Evolutionary conservation across 2,113 vertebrate species (phyloP), one percentile per base, ranked within the genome.

Genomic region (Chloropsis cyanopogon): DNA sequence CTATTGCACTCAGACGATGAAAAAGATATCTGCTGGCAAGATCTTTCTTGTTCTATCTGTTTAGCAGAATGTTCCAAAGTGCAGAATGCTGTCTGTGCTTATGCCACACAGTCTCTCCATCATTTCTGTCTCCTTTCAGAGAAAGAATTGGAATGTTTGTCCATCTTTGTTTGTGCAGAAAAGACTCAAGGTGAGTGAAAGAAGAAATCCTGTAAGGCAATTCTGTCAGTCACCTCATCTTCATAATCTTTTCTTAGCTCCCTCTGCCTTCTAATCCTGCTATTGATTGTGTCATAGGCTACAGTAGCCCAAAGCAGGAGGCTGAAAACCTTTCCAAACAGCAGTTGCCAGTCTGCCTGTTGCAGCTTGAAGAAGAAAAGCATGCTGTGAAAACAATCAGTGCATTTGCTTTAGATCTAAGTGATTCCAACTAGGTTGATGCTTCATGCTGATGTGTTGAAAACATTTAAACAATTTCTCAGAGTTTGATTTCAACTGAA

Each of bases 341-440:
- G 93, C 96, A 96, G 97, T 95, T 70, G 90, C 97, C 85, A 85
- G 92, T 81, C 96, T 76, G 96, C 97, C 97, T 97, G 97, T 96
- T 97, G 97, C 97, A 96, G 97, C 97, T 96, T 97, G 91, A 79
- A 98, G 96, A 97, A 97, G 98, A 98, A 97, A 97, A 94, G 79
- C 98, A 98, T 97, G 98, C 98, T 98, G 98, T 98, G 98, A 98
- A 98, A 98, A 98, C 98, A 98, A 99, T 99, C 98, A 98, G 98
- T 98, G 98, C 98, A 98, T 98, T 98, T 98, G 97, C 97, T 98
- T 98, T 97, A 98, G 98, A 98, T 98, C 98, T 98, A 97, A 98
- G 98, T 98, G 98, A 98, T 98, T 98, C 98, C 97, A 97, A 97
- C 97, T 97, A 98, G 98, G 98, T 98, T 96, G 96, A 98, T 98